Evolutionary conservation across 2,888 invertebrate species (phyloP), one percentile per base, ranked within the genome.

Genomic region (Caenorhabditis wallacei): DNA sequence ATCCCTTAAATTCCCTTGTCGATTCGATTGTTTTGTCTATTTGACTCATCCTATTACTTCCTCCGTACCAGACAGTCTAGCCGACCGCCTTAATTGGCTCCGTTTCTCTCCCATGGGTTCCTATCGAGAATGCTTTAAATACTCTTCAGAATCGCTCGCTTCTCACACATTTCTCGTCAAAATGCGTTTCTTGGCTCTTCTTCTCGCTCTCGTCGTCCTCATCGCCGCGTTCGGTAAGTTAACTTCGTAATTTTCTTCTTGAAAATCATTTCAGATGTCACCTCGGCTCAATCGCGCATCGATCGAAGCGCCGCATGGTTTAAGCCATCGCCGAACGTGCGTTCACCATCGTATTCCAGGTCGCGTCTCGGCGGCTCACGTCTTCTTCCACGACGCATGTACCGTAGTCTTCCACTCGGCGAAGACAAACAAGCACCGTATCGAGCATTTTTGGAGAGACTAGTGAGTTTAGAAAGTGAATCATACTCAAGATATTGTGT

Each of bases 291-390:
- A 24, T 80, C 80, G 35, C 80, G 71, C 66, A 57, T 66, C 80
- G 80, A 80, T 43, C 80, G 71, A 57, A 76, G 76, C 61, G 80
- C 74, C 57, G 46, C 76, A 56, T 82, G 82, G 82, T 78, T 78
- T 54, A 82, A 82, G 59, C 82, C 82, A 24, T 35, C 54, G 3
- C 82, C 82, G 56, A 82, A 71, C 57, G 66, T 78, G 26, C 76
- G 82, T 26, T 82, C 82, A 78, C 48, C 78, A 51, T 43, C 40
- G 48, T 75, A 68, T 57, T 69, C 81, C 64, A 57, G 82, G 57
- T 71, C 82, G 24, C 76, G 82, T 20, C 61, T 78, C 68, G 59
- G 57, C 18, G 82, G 76, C 20, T 80, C 80, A 10, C 82, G 82
- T 16, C 78, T 82, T 22, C 59, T 82, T 24, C 82, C 82, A 26